Evolutionary conservation across 2,113 vertebrate species (phyloP).

Genomic region (Dicaeum eximium): DNA sequence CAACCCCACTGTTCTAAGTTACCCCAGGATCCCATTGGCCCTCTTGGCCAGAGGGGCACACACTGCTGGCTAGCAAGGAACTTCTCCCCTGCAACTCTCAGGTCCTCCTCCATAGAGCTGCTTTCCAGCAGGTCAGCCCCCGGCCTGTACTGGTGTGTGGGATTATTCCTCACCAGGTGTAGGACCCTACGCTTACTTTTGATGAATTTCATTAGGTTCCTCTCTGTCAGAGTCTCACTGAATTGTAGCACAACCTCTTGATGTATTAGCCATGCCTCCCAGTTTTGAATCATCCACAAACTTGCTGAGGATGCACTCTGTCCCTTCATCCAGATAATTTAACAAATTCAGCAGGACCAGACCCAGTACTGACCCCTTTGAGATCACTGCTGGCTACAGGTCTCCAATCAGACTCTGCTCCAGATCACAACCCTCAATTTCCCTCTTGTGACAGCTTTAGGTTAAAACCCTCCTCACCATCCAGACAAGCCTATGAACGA

Average conservation of each 20-base stretch:
- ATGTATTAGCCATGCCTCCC: neutral
- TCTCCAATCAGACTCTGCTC: neutral
- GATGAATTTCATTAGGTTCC: neutral
- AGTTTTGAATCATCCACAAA: neutral
- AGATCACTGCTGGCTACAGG: neutral
- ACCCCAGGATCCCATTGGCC: neutral
- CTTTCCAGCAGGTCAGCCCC: neutral
- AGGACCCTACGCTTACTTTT: neutral
- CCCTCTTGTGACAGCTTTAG: neutral
- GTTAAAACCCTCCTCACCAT: neutral
- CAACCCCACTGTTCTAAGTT: neutral
- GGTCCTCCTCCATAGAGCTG: neutral
- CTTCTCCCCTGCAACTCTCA: neutral
- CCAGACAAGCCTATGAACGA: accelerated
- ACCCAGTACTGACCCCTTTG: neutral
- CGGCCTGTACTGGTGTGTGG: neutral
- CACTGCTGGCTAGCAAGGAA: neutral
- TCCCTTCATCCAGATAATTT: neutral
- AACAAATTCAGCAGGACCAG: neutral
- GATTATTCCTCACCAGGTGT: neutral
- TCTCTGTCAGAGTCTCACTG: neutral
- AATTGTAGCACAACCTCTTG: neutral
- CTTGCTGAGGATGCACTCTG: neutral
- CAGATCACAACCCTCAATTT: neutral
- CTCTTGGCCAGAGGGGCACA: neutral